These are phyloP conservation scores for Callimorpha dominula DNA, from an alignment of 2,888 invertebrate species.

Conservation along the genomic window DNA sequence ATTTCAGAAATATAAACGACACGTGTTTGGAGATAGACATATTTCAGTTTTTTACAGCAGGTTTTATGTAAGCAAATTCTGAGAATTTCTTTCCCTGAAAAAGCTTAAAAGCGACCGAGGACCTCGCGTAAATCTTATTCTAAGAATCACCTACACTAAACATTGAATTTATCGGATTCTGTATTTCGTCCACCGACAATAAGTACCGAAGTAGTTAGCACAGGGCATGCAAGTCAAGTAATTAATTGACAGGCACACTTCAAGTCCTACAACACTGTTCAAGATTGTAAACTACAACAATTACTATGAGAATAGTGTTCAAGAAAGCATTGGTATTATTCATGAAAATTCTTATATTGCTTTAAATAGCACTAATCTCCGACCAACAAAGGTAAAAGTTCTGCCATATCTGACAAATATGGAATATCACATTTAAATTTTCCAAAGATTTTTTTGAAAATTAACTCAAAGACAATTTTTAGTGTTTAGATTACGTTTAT, in stretches of 20 bases:
- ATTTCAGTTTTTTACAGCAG: not conserved
- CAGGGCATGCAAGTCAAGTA: slow-evolving; percentile 12
- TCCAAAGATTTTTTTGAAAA: not conserved
- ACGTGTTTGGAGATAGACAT: not conserved
- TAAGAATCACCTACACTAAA: not conserved
- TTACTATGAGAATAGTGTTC: not conserved
- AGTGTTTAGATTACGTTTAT: not conserved
- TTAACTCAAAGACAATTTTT: not conserved
- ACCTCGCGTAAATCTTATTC: not conserved
- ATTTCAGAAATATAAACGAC: not conserved
- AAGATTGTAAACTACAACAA: not conserved
- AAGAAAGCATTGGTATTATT: not conserved
- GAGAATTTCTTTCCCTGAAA: no score
- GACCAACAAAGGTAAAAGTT: not conserved
- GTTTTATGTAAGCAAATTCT: not conserved
- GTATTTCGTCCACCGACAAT: slow-evolving; percentile 4
- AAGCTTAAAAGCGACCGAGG: no score
- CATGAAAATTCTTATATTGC: not conserved
- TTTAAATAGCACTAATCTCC: not conserved
- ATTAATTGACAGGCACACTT: slow-evolving; percentile 7
- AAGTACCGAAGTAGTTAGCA: not conserved
- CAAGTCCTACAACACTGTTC: not conserved
- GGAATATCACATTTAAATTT: not conserved
- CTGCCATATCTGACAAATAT: not conserved
- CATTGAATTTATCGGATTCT: not conserved